These are phyloP conservation scores for Aleiodes alternator DNA, from an alignment of 2,888 invertebrate genomes.

Conservation along the genomic window DNA sequence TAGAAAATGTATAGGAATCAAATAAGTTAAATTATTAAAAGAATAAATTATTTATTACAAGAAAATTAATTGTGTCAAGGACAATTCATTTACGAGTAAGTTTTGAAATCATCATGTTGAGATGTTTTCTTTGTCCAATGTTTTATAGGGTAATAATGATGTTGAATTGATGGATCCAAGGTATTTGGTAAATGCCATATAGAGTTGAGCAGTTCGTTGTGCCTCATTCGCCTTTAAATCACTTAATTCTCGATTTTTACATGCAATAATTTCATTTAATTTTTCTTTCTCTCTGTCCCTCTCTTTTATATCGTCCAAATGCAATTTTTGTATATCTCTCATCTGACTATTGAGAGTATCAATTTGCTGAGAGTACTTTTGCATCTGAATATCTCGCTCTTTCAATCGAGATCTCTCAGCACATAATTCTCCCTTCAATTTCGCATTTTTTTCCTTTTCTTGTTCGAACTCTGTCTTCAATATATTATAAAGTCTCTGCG, in stretches of 20 bases:
- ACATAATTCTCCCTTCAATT: constrained; percentile 63
- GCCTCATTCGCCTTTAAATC: constrained; percentile 69
- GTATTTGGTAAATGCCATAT: constrained; percentile 70
- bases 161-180: constrained; percentile 56
- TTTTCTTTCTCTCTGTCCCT: constrained; percentile 64
- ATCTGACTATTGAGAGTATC: constrained; percentile 63
- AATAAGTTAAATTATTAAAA: constrained; percentile 72
- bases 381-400: constrained; percentile 64
- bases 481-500: constrained; percentile 66
- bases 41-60: constrained; percentile 68
- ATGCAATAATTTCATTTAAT: constrained; percentile 60
- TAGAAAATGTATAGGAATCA: constrained; percentile 59
- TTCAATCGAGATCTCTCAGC: constrained; percentile 63
- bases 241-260: constrained; percentile 65
- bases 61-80: constrained; percentile 43
- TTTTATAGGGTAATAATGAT: background rate
- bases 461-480: constrained; percentile 66
- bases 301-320: constrained; percentile 62
- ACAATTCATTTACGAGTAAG: background rate
- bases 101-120: too few species aligned
- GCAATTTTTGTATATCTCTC: constrained; percentile 62
- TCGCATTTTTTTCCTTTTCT: constrained; percentile 62
- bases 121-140: constrained; percentile 1
- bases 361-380: constrained; percentile 63
- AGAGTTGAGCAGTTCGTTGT: constrained; percentile 67